These are phyloP conservation scores for Ceyx melanurus DNA, from an alignment of 2,113 vertebrate species.

Conservation along the genomic window DNA sequence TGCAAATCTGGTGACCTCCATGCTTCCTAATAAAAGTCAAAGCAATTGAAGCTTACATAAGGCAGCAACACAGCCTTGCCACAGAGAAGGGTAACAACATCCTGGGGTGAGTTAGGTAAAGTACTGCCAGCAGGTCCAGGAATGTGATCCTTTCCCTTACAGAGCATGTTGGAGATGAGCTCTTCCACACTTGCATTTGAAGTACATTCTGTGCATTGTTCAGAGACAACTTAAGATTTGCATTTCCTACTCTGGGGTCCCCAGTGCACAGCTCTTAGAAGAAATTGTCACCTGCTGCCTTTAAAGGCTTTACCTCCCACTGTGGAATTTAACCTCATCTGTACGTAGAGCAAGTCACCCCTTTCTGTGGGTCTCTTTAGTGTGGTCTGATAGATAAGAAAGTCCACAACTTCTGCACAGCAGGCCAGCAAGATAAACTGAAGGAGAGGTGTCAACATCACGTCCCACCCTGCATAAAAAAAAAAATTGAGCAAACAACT, in stretches of 20 bases:
- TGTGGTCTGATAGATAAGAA: conserved; percentile 41
- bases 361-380: neutral
- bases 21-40: neutral
- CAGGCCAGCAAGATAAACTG: conserved; percentile 27
- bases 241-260: neutral
- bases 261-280: neutral
- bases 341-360: neutral
- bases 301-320: rapidly evolving
- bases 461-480: neutral
- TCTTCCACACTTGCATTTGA: neutral
- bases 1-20: neutral
- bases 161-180: neutral
- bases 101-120: neutral
- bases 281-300: neutral
- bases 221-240: neutral
- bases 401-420: neutral
- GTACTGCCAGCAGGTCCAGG: neutral
- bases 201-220: neutral
- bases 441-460: neutral
- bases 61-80: rapidly evolving
- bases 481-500: neutral
- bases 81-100: neutral
- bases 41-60: neutral
- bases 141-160: neutral
- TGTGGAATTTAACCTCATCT: neutral